Percentiles rank a stretch among this genome's conserved stretches.
These are phyloP conservation scores for Trogon melanurus DNA, from an alignment of 2,113 vertebrate genomes.

Conservation along the genomic window DNA sequence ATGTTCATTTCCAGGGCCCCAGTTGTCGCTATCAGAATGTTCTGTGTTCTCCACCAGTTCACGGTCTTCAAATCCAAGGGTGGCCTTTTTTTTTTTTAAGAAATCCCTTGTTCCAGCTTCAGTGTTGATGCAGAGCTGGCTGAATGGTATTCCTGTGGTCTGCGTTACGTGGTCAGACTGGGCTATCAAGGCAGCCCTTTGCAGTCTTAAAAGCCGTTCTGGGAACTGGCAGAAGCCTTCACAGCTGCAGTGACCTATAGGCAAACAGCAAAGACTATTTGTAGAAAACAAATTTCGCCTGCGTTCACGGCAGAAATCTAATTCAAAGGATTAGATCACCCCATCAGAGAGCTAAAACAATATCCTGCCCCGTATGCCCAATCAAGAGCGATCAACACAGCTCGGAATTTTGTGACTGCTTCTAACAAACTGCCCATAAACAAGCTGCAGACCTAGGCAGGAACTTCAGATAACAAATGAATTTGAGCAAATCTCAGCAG, in stretches of 20 bases:
- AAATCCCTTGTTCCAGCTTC: not conserved
- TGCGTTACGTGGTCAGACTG: fast-evolving
- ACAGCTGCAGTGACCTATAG: not conserved
- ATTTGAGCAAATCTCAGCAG: slow-evolving; percentile 56
- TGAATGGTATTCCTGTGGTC: fast-evolving
- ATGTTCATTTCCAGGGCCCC: not conserved
- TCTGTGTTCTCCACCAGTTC: not conserved
- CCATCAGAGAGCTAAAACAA: not conserved
- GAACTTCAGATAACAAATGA: slow-evolving; percentile 51
- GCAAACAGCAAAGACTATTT: not conserved
- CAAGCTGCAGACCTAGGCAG: slow-evolving; percentile 24
- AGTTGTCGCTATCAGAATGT: not conserved
- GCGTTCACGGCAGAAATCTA: not conserved
- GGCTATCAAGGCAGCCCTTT: not conserved
- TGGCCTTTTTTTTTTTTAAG: not conserved
- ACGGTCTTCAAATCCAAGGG: not conserved
- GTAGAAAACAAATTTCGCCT: not conserved
- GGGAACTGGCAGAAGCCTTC: not conserved
- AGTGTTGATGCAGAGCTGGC: fast-evolving
- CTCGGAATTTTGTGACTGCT: not conserved
- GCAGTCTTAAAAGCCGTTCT: not conserved
- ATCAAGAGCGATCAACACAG: not conserved
- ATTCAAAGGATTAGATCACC: not conserved
- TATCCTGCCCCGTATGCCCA: not conserved
- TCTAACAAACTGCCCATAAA: slow-evolving; percentile 1